Base-by-base conservation (phyloP, 35 echinoderm and acorn worm genomes). In the Heliocidaris erythrogramma region DNA sequence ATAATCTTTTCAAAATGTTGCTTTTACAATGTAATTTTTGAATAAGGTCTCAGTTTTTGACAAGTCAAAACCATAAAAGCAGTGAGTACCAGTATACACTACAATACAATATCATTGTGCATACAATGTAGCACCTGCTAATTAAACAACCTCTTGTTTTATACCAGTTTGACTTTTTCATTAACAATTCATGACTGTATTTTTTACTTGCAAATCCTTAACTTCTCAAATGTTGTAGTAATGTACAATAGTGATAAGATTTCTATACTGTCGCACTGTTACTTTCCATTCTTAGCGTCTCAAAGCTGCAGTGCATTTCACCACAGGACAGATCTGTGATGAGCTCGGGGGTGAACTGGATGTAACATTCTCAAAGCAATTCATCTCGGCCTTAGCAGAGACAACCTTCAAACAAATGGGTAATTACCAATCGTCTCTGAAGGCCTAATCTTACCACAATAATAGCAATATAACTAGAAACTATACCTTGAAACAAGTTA, bases 301-400 rank as follows among this genome's bases (percentile, higher is more conserved):
- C 60, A 99, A 97, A 61, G 98, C 98, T 91, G 98, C 98, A 8
- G 91, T 99, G 30, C 98, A 99, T 94, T 99, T 94, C 94, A 96
- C 97, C 60, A 96, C 96, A 17, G 98, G 98, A 2, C 96, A 97
- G 94, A 96, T 99, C n/a, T 99, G 98, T 85, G 96, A 97, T 59
- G 95, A 96, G 86, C 17, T 95, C 27, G 91, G 94, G 29, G 60
- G 90, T 47, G 97, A 99, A 90, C 47, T 95, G 42, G 98, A 99
- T 85, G 95, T 99, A 5, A 97, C 96, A 71, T 99, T 99, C 85
- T 95, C 98, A 30, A 97, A 91, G 50, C 98, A 99, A 90, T 93
- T 97, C 65, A 99, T 97, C 30, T 96, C 98, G 42, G 96, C 95
- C 11, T 86, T 99, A 30, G 88, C 98, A 48, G 98, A 99, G 92